phyloP scores from a whole-genome alignment of 2,113 vertebrate species.

The Notarius lentiginosus region DNA sequence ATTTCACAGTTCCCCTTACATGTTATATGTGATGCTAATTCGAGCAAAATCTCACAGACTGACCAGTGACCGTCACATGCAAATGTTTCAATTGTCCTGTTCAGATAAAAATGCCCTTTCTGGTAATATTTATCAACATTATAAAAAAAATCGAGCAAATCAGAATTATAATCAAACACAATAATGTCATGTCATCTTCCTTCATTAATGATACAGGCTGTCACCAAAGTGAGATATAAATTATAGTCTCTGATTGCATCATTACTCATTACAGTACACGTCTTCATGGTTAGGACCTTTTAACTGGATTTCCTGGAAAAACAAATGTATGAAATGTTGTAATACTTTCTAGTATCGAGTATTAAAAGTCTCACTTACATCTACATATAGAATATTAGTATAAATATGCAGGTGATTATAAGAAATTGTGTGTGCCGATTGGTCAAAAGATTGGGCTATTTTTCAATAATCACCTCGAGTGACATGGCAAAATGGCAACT shows the following conservation, averaged over 20 bases:
- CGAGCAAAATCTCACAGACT: background rate
- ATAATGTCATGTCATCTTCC: conserved; percentile 33
- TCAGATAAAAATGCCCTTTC: background rate
- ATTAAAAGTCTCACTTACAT: background rate
- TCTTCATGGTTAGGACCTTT: conserved; percentile 34
- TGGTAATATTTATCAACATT: background rate
- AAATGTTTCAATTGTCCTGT: background rate
- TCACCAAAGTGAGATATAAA: conserved; percentile 45
- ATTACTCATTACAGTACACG: conserved; percentile 61
- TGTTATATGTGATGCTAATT: conserved; percentile 2
- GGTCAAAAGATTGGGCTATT: too few species aligned
- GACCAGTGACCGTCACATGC: background rate
- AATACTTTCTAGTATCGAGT: background rate
- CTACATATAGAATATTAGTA: background rate
- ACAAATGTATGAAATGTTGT: conserved; percentile 31
- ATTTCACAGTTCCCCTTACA: background rate
- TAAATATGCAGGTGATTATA: too few species aligned
- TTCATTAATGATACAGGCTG: conserved; percentile 38
- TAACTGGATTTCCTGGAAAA: conserved; percentile 27
- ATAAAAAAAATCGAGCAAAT: background rate
- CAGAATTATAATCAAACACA: background rate
- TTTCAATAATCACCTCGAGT: too few species aligned
- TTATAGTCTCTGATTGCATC: conserved; percentile 35
- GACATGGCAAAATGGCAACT: too few species aligned
- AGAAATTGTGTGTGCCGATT: too few species aligned